A percentile compares a stretch with the other conserved stretches of the same genome.
Evolutionary conservation across 2,888 invertebrate species (phyloP).

Genomic region (Andrena dorsata): DNA sequence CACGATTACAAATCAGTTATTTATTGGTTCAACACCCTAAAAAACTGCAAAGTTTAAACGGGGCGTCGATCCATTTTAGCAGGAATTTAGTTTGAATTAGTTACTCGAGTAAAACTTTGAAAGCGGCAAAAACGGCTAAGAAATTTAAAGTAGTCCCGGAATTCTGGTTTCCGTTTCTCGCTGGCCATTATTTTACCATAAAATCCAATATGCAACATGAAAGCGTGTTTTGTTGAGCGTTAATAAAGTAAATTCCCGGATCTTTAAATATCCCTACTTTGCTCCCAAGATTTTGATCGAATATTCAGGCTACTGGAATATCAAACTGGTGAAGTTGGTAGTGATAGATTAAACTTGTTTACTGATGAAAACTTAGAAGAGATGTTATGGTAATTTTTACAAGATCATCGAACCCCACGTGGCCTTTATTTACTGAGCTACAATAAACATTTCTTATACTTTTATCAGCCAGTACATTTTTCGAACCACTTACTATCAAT

Average conservation of each 20-base stretch:
- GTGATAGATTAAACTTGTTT: no score
- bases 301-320: neutral
- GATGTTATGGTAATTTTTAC: no score
- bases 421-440: neutral
- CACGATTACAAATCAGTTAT: no score
- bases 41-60: neutral
- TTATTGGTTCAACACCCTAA: neutral
- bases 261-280: neutral
- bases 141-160: conserved; percentile 26
- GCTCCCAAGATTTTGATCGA: neutral
- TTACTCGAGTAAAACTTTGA: neutral
- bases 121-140: neutral
- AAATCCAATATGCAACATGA: neutral
- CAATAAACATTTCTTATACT: neutral
- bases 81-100: conserved; percentile 1
- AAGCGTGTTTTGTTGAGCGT: neutral
- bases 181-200: neutral
- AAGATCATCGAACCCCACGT: neutral
- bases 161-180: neutral
- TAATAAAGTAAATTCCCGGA: neutral
- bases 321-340: neutral
- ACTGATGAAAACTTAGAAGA: no score
- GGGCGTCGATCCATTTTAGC: neutral
- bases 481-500: no score
- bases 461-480: neutral